Evolutionary conservation across 1,140 invertebrate species (phyloP).

Genomic region (Drosophila jambulina): DNA sequence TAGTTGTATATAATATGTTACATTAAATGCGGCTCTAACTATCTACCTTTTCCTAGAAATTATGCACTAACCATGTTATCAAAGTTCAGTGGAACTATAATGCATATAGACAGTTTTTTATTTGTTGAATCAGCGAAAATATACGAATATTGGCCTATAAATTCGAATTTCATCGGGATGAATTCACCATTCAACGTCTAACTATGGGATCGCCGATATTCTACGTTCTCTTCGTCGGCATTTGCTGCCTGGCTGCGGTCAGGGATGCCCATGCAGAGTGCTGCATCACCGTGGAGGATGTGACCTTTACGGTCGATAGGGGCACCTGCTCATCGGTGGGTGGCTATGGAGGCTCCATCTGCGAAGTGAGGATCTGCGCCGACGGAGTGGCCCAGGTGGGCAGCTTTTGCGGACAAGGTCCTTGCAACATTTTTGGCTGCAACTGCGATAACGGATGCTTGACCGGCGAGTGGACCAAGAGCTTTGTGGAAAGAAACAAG

Average conservation of each 20-base stretch:
- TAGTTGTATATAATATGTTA: not conserved
- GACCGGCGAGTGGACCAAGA: conserved; percentile 1
- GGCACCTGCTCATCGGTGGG: not conserved
- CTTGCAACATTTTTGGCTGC: conserved; percentile 12
- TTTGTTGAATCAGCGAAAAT: not conserved
- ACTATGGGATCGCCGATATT: not conserved
- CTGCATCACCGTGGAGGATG: conserved; percentile 2
- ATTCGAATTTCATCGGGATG: too few relatives aligned
- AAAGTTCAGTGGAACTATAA: not conserved
- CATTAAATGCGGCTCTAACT: not conserved
- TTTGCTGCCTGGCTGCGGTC: not conserved
- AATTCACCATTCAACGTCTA: too few relatives aligned
- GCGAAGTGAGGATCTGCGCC: not conserved
- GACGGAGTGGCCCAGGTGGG: conserved; percentile 3
- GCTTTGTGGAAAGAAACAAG: not conserved
- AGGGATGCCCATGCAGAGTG: not conserved
- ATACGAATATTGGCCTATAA: not conserved
- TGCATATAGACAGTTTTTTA: not conserved
- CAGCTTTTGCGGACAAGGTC: not conserved
- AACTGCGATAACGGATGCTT: conserved; percentile 9
- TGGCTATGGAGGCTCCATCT: not conserved
- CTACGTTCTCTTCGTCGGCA: not conserved
- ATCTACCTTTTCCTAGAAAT: not conserved
- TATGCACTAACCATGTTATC: not conserved
- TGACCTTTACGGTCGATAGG: not conserved